A percentile compares a stretch with the other conserved stretches of the same genome.
Evolutionary conservation across 2,888 invertebrate genomes (phyloP).

Genomic region (Marronus borbonicus): DNA sequence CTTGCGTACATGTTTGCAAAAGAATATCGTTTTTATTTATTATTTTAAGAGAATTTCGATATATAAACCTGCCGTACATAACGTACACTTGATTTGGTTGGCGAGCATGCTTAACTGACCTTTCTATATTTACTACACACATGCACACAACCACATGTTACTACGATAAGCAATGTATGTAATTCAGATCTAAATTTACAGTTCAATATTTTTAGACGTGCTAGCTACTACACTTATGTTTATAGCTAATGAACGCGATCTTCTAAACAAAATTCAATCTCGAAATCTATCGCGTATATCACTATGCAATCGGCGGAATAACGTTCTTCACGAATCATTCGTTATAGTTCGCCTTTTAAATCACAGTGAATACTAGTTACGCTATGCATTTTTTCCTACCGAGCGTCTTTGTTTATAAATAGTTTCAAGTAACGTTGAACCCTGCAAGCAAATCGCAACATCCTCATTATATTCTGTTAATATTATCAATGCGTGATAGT

Average conservation of each 20-base stretch:
- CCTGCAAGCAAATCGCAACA: constrained; percentile 19
- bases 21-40: constrained; percentile 35
- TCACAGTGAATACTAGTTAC: background rate
- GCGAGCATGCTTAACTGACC: constrained; percentile 53
- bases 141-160: constrained; percentile 53
- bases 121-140: constrained; percentile 53
- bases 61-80: constrained; percentile 34
- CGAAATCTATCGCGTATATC: background rate
- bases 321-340: background rate
- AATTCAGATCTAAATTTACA: constrained; percentile 46
- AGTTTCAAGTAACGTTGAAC: constrained; percentile 27
- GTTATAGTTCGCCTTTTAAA: background rate
- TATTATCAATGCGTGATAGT: background rate
- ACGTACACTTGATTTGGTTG: constrained; percentile 32
- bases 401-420: background rate
- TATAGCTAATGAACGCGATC: constrained; percentile 31
- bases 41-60: constrained; percentile 14
- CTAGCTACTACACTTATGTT: constrained; percentile 27
- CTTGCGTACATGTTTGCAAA: background rate
- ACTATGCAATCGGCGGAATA: background rate
- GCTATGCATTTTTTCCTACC: background rate
- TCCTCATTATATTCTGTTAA: constrained; percentile 30
- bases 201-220: constrained; percentile 43
- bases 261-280: constrained; percentile 30
- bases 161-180: constrained; percentile 47